Base-by-base conservation (phyloP, 2,888 invertebrate species). In the Pheosia gnoma region DNA sequence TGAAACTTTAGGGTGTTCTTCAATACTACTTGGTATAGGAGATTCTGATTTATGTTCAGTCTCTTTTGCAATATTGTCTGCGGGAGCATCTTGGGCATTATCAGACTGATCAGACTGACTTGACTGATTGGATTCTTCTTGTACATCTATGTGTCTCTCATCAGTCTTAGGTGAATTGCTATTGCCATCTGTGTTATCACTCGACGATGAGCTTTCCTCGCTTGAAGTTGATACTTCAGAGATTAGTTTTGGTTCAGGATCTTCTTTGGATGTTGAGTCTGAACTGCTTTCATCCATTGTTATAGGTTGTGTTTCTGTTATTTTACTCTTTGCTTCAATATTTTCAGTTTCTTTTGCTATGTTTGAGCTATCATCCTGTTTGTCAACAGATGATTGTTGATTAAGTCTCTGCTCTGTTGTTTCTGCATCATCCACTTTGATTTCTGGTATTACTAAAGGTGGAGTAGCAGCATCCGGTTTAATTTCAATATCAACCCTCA, bases 201-300 rank as follows among this genome's bases (percentile, higher is more conserved):
- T 92, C 10, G 91, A 91, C 45, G 91, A 91, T 37, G 91, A 93
- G 71, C 90, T 93, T 70, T 92, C 92, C 71, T 93, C 93, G 78
- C 90, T 92, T 49, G 92, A 90, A 54, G 89, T 88, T 56, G 84
- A 87, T 2, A 89, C 84, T 78, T 93, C 92, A 62, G 87, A 84
- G 59, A 86, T 82, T 13, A 82, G 78, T 76, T 91, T 91, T 11
- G 81, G 72, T 55, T 93, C 91, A 62, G 72, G 59, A 53, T 89
- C 88, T 64, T 91, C 90, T 78, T 91, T 91, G 38, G 75, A 70
- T 56, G 77, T 77, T n/a, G 88, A 87, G 71, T 90, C 90, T 37
- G 89, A 87, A 74, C 88, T 90, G 68, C 82, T 91, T 68, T 91
- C 91, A 68, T 89, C 90, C 62, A 79, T 78, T 57, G 80, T 60